Evolutionary conservation across 2,888 invertebrate species (phyloP).

Genomic region (Liodrosophila aerea): DNA sequence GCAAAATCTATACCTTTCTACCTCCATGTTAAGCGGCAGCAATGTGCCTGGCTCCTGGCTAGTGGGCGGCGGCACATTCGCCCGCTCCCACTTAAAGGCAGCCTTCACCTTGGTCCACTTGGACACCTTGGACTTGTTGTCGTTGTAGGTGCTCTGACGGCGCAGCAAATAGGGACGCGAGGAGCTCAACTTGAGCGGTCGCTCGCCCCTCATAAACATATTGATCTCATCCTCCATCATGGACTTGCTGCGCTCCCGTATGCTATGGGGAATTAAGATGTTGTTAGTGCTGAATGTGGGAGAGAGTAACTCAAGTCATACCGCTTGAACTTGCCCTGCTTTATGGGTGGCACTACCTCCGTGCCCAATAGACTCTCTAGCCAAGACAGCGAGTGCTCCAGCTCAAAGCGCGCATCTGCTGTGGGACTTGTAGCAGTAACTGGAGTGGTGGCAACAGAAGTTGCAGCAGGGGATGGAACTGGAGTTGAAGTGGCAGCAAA

Average conservation of each 20-base stretch:
- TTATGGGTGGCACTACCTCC: slow-evolving; percentile 83
- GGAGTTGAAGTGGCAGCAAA: background rate
- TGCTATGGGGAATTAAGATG: slow-evolving; percentile 42
- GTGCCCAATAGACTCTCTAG: slow-evolving; percentile 86
- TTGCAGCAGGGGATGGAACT: slow-evolving; percentile 1
- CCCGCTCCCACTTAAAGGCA: slow-evolving; percentile 93
- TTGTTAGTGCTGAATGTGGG: background rate
- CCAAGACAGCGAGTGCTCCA: slow-evolving; percentile 84
- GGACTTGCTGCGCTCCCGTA: slow-evolving; percentile 87
- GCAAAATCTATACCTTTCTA: slow-evolving; percentile 76
- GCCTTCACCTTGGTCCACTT: slow-evolving; percentile 96
- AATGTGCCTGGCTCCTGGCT: slow-evolving; percentile 81
- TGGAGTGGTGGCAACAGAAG: background rate
- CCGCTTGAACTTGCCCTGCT: slow-evolving; percentile 83
- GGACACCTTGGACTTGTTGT: slow-evolving; percentile 84
- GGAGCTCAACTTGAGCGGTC: slow-evolving; percentile 50
- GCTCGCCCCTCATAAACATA: slow-evolving; percentile 63
- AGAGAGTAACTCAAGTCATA: slow-evolving; percentile 32
- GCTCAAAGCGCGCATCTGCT: slow-evolving; percentile 79
- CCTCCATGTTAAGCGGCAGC: slow-evolving; percentile 83
- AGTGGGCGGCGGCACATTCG: slow-evolving; percentile 83
- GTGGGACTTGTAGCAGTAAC: slow-evolving; percentile 1
- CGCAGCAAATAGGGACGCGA: slow-evolving; percentile 71
- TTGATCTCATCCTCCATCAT: slow-evolving; percentile 86
- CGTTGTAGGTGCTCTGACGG: slow-evolving; percentile 81